Evolutionary conservation across 1,140 invertebrate species (phyloP).

Genomic region (Hyposmocoma kahamanoa): DNA sequence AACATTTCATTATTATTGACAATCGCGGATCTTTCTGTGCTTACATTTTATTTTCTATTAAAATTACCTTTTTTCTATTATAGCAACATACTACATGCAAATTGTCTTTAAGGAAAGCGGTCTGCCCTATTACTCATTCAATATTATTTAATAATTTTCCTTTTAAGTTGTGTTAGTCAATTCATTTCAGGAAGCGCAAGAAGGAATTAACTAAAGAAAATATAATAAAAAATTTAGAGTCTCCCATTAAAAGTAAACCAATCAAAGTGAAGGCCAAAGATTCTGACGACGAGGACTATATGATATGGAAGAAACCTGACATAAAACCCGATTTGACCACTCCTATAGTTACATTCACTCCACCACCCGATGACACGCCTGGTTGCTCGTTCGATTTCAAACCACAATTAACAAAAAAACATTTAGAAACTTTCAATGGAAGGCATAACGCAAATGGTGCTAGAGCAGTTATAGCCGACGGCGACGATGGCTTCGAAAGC

Average conservation of each 20-base stretch:
- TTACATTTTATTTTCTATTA: too few species aligned
- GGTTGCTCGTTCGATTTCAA: constrained; percentile 44
- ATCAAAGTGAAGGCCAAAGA: constrained; percentile 58
- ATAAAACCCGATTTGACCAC: constrained; percentile 34
- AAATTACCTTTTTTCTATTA: too few species aligned
- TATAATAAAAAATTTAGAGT: constrained; percentile 32
- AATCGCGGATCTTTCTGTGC: too few species aligned
- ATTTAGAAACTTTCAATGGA: constrained; percentile 58
- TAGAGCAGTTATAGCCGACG: constrained; percentile 60
- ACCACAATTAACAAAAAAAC: constrained; percentile 58
- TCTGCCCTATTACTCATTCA: not conserved
- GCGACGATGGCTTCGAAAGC: constrained; percentile 91
- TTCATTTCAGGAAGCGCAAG: constrained; percentile 56
- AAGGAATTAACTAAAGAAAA: constrained; percentile 48
- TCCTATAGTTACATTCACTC: constrained; percentile 59
- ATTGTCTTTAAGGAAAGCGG: too few species aligned
- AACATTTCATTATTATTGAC: too few species aligned
- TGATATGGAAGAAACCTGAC: constrained; percentile 62
- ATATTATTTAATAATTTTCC: not conserved
- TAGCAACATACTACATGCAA: too few species aligned
- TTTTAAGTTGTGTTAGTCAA: not conserved
- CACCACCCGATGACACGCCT: constrained; percentile 42
- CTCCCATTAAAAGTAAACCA: constrained; percentile 36
- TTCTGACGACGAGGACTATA: constrained; percentile 67
- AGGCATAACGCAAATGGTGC: constrained; percentile 34